phyloP scores from a whole-genome alignment of 2,797 vertebrate species.

The Sebastes hubbsi region DNA sequence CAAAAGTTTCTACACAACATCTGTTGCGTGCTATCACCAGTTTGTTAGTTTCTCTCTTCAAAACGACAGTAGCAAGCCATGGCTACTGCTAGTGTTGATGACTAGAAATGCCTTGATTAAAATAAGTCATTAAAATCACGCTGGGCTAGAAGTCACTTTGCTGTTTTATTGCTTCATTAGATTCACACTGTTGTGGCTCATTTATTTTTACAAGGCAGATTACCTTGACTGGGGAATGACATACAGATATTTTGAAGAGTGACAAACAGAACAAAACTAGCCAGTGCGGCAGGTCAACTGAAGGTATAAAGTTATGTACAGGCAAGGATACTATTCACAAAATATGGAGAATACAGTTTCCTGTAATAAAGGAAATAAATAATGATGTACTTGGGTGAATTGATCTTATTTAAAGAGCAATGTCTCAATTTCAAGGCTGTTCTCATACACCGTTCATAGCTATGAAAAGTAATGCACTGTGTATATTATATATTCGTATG shows the following conservation, averaged over 20 bases:
- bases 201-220: constrained; percentile 37
- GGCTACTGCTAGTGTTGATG: not conserved
- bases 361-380: not conserved
- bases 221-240: constrained; percentile 7
- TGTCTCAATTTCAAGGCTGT: not conserved
- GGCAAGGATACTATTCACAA: not conserved
- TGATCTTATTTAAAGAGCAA: not conserved
- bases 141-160: constrained; percentile 27
- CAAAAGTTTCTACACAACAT: not conserved
- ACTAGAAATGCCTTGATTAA: constrained; percentile 8
- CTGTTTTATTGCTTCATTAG: constrained; percentile 21
- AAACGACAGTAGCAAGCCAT: not conserved
- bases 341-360: not conserved
- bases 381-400: not conserved
- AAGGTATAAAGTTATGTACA: not conserved
- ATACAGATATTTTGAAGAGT: not conserved
- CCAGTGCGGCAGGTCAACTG: not conserved
- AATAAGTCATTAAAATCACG: constrained; percentile 20
- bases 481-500: not conserved
- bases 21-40: not conserved
- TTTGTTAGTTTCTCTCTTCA: not conserved
- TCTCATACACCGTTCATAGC: no score
- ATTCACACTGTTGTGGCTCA: constrained; percentile 17
- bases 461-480: not conserved
- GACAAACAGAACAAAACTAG: not conserved